Conservation (phyloP, 2,888 invertebrate species). For the Augochlorella aurata region DNA sequence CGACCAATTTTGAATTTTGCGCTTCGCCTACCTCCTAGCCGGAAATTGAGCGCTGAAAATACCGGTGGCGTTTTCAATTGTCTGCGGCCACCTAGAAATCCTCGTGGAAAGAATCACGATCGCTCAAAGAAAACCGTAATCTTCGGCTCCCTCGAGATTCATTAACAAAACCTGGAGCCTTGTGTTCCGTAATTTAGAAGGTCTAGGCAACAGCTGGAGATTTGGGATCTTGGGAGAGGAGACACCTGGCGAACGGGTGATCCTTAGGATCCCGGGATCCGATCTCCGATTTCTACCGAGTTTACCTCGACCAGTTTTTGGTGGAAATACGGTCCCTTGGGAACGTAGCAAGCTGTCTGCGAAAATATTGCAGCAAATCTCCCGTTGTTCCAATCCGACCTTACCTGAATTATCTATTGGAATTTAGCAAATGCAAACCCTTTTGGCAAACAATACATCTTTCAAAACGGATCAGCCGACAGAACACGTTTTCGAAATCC, state of each 20-base stretch:
- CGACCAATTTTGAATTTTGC: constrained; percentile 31
- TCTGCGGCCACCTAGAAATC: neutral
- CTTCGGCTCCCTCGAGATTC: neutral
- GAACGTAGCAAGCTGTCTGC: too few species aligned
- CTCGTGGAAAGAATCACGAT: neutral
- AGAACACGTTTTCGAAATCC: too few species aligned
- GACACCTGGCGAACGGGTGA: neutral
- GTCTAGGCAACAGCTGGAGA: neutral
- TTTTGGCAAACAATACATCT: too few species aligned
- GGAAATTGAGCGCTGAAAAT: neutral
- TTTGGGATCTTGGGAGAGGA: neutral
- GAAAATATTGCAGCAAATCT: too few species aligned
- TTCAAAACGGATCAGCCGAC: too few species aligned
- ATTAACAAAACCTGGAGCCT: neutral
- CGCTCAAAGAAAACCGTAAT: neutral
- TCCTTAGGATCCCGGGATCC: neutral
- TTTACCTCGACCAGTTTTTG: too few species aligned
- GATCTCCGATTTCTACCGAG: too few species aligned
- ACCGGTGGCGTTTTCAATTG: neutral
- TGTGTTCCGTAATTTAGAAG: neutral
- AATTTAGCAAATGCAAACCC: too few species aligned
- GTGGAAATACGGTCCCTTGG: too few species aligned
- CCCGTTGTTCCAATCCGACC: too few species aligned
- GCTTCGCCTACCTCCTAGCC: neutral
- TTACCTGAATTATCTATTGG: too few species aligned